These are phyloP conservation scores for Orius insidiosus DNA, from an alignment of 1,140 invertebrate genomes.

Conservation along the genomic window DNA sequence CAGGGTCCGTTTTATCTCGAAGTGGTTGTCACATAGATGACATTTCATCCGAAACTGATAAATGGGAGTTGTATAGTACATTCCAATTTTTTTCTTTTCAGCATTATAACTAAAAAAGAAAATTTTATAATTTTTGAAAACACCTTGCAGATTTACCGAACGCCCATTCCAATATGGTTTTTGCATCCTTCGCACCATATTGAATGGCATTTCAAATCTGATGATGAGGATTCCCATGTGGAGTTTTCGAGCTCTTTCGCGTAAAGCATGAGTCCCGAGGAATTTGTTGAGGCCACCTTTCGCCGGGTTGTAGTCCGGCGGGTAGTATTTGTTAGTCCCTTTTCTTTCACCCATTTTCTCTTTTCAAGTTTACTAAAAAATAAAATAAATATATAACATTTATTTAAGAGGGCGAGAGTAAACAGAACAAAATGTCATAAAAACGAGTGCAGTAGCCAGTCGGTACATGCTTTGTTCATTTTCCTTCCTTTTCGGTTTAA, in stretches of 20 bases:
- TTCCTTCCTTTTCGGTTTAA: too few relatives aligned
- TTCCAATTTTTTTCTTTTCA: slow-evolving; percentile 95
- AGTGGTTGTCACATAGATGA: slow-evolving; percentile 94
- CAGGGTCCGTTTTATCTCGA: slow-evolving; percentile 97
- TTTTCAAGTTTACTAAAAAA: too few relatives aligned
- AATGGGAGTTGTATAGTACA: slow-evolving; percentile 95
- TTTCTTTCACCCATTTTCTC: slow-evolving; percentile 85
- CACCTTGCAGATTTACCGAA: slow-evolving; percentile 34
- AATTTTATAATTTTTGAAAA: slow-evolving; percentile 2
- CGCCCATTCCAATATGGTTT: slow-evolving; percentile 98
- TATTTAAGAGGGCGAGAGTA: too few relatives aligned
- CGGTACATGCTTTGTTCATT: too few relatives aligned
- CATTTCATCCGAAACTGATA: slow-evolving; percentile 99
- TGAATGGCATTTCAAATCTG: slow-evolving; percentile 99
- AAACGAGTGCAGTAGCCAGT: too few relatives aligned
- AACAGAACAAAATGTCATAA: too few relatives aligned
- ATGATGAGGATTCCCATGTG: slow-evolving; percentile 95
- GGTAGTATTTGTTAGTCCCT: slow-evolving; percentile 94
- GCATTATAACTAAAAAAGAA: slow-evolving; percentile 67
- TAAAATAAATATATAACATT: too few relatives aligned
- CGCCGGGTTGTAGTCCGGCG: slow-evolving; percentile 91
- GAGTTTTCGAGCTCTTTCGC: slow-evolving; percentile 86
- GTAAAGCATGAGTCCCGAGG: slow-evolving; percentile 84
- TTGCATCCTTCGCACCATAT: slow-evolving; percentile 98
- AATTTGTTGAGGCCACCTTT: slow-evolving; percentile 88